Evolutionary conservation across 1,140 invertebrate genomes (phyloP), one percentile per base, ranked within the genome.

Genomic region (Tyrophagus putrescentiae): DNA sequence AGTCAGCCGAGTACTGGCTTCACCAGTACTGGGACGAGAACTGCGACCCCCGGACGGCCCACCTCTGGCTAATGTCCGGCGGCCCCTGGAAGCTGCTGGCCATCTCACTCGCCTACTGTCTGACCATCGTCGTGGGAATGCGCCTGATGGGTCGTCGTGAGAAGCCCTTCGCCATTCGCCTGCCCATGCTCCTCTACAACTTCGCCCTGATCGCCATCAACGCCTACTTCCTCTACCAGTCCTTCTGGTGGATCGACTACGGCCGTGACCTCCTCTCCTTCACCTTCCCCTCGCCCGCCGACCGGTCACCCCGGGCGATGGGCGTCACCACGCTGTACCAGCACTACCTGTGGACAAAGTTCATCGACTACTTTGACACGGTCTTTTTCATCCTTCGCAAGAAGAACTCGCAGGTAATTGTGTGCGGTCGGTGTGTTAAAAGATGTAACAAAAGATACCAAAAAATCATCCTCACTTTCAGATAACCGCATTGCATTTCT

Each of bases 261-360:
- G 60, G 60, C 13, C 16, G 9, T 3, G 34, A 41, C 21, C 29
- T 54, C 18, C 13, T 61, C 28, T 31, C 41, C 48, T 41, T 54
- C 18, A n/a, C 23, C 5, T 34, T 41, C n/a, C 36, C 50, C 23
- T 58, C 60, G 6, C 32, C 56, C 2, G 7, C 1, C 18, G 36
- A 58, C 28, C 4, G 3, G 9, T 29, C 23, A n/a, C 9, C n/a
- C 6, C 28, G 28, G 3, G 23, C 53, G 4, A 9, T 33, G 11
- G 1, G 4, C 1, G 11, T 29, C 1, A 59, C 34, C 2, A 58
- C 28, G 27, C 6, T 61, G 1, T 41, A 60, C 18, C 58, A 61
- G 31, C 94, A 87, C 87, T 96, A 93, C 70, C 94, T 92, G 70
- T 83, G 94, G 68, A 93, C 90, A 28, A 96, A 96, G 73, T 77